These are phyloP conservation scores for Pentamera pediparva DNA, from an alignment of 53 echinoderm and acorn worm species.

Conservation along the genomic window DNA sequence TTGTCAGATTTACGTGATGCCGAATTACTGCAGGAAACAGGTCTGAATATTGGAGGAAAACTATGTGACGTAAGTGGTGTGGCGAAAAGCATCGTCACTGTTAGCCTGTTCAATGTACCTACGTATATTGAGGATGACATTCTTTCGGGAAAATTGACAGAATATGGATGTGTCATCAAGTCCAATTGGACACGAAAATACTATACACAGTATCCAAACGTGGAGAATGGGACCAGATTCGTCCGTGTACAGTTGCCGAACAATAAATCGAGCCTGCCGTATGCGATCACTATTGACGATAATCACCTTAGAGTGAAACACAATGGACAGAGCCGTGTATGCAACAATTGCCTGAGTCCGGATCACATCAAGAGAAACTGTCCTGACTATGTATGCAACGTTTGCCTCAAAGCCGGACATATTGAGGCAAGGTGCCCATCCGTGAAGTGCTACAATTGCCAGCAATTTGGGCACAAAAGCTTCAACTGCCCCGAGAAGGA, in stretches of 20 bases:
- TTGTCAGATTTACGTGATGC: background rate
- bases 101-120: background rate
- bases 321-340: no score
- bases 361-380: slow-evolving; percentile 1
- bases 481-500: background rate
- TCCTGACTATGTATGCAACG: background rate
- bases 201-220: background rate
- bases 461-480: background rate
- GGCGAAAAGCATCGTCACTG: background rate
- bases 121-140: background rate
- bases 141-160: background rate
- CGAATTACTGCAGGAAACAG: background rate
- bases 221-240: background rate
- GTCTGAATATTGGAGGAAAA: background rate
- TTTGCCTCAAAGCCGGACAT: background rate
- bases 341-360: background rate
- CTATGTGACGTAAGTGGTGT: background rate
- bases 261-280: no score
- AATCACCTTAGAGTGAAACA: no score
- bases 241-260: background rate
- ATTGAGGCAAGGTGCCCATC: background rate
- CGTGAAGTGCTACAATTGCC: background rate
- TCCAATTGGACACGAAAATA: background rate
- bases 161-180: background rate
- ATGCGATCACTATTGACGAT: no score